Evolutionary conservation across 2,888 invertebrate species (phyloP).

Genomic region (Nematopogon swammerdamellus): DNA sequence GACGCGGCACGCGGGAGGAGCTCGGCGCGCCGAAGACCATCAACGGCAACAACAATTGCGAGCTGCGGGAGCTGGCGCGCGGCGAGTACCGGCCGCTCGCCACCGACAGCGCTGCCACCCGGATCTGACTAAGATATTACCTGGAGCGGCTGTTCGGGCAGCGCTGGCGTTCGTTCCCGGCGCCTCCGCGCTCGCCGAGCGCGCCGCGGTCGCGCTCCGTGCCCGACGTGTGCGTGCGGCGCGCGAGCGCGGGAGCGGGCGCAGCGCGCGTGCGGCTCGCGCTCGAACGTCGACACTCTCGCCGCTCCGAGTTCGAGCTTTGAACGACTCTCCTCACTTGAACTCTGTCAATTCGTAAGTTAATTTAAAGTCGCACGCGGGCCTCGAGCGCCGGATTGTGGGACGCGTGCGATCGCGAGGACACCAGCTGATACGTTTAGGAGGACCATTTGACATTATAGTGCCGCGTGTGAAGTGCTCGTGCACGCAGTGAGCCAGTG

Average conservation of each 20-base stretch:
- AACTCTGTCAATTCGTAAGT: background rate
- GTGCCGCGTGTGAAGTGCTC: too few relatives aligned
- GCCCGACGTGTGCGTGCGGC: conserved; percentile 18
- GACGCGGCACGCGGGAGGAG: conserved; percentile 42
- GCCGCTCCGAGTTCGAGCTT: conserved; percentile 51
- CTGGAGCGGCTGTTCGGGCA: conserved; percentile 68
- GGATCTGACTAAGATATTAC: conserved; percentile 75
- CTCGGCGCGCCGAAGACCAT: conserved; percentile 58
- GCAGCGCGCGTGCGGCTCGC: conserved; percentile 33
- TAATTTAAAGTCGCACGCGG: background rate
- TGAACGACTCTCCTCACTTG: conserved; percentile 17
- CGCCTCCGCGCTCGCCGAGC: conserved; percentile 15
- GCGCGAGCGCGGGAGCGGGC: conserved; percentile 19
- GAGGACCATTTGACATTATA: too few relatives aligned
- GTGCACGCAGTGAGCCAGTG: too few relatives aligned
- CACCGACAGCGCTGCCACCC: conserved; percentile 51
- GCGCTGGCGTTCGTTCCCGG: conserved; percentile 52
- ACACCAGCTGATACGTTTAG: too few relatives aligned
- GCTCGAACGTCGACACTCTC: conserved; percentile 40
- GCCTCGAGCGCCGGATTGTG: background rate
- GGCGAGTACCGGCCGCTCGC: conserved; percentile 51
- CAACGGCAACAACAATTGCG: conserved; percentile 77
- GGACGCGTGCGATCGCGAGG: background rate
- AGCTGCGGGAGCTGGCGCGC: conserved; percentile 68
- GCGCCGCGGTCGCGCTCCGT: conserved; percentile 18